Evolutionary conservation across 2,113 vertebrate species (phyloP), one percentile per base, ranked within the genome.

Genomic region (Saguinus midas): DNA sequence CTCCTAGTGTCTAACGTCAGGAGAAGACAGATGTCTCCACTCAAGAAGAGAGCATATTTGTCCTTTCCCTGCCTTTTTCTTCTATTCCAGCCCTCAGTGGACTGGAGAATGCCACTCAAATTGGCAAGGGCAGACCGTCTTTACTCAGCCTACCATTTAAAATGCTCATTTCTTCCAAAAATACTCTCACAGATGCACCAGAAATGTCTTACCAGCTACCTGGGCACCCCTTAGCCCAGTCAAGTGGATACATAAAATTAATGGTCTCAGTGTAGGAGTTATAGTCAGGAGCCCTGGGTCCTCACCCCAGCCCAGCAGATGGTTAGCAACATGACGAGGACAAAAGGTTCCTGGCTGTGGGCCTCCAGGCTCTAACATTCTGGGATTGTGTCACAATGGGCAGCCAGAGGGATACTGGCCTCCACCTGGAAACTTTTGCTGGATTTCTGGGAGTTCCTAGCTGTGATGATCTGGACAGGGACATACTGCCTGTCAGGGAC

Each of bases 271-370:
- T 8, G 1, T 25, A 2, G 25, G 14, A 68, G 6, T 32, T 25
- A 1, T 11, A 13, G 12, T 29, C n/a, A 29, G 40, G 6, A n/a
- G 43, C 8, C 16, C 40, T 79, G 78, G 23, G 18, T 72, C 40
- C 23, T 18, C 55, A 35, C 14, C 23, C 8, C 21, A 84, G 23
- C 50, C 76, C 48, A 57, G 10, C 4, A 76, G 8, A 72, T 35
- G 20, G 32, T 13, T 21, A 29, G 17, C 8, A 9, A 17, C 0
- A 2, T 45, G 52, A 82, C 73, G 45, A 16, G 16, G 61, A 21
- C 35, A n/a, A 14, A 21, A 20, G 2, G 0, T 29, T 68, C 73
- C 11, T 61, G 6, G 40, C 55, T 40, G 8, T 0, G 3, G 68
- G 48, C 48, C 64, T 50, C 25, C 23, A 8, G 35, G 18, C 35